Evolutionary conservation across 2,797 vertebrate species (phyloP).

Genomic region (Urosaurus nigricauda): DNA sequence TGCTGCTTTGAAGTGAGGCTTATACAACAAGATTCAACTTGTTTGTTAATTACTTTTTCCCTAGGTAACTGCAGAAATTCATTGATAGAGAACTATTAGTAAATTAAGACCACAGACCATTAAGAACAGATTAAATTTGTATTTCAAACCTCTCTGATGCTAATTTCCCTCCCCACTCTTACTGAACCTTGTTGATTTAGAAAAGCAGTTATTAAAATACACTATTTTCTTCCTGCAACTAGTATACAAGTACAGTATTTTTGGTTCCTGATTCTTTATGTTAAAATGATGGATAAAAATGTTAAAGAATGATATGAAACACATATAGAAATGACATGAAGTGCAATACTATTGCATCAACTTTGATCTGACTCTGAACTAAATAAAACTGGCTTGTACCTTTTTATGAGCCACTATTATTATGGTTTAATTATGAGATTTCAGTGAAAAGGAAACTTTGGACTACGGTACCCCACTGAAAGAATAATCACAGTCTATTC

Average conservation of each 20-base stretch:
- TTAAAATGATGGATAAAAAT: slow-evolving; percentile 30
- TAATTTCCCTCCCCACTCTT: slow-evolving; percentile 51
- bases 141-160: slow-evolving; percentile 65
- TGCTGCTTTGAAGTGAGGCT: slow-evolving; percentile 67
- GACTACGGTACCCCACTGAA: slow-evolving; percentile 24
- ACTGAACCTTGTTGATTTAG: slow-evolving; percentile 40
- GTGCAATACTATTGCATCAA: slow-evolving; percentile 19
- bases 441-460: slow-evolving; percentile 41
- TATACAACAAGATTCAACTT: slow-evolving; percentile 71
- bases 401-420: slow-evolving; percentile 39
- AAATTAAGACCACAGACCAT: slow-evolving; percentile 43
- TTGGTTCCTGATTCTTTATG: slow-evolving; percentile 52
- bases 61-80: slow-evolving; percentile 62
- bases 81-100: slow-evolving; percentile 53
- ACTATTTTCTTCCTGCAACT: slow-evolving; percentile 45
- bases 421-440: slow-evolving; percentile 52
- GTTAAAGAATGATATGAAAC: neutral
- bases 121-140: slow-evolving; percentile 71
- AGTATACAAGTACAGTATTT: slow-evolving; percentile 42
- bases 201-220: slow-evolving; percentile 57
- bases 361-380: slow-evolving; percentile 48
- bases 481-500: slow-evolving; percentile 40
- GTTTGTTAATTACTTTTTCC: slow-evolving; percentile 70
- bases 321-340: slow-evolving; percentile 4
- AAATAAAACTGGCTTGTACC: slow-evolving; percentile 46